Evolutionary conservation across 1,140 invertebrate genomes (phyloP).

Genomic region (Drosophila ogumai): DNA sequence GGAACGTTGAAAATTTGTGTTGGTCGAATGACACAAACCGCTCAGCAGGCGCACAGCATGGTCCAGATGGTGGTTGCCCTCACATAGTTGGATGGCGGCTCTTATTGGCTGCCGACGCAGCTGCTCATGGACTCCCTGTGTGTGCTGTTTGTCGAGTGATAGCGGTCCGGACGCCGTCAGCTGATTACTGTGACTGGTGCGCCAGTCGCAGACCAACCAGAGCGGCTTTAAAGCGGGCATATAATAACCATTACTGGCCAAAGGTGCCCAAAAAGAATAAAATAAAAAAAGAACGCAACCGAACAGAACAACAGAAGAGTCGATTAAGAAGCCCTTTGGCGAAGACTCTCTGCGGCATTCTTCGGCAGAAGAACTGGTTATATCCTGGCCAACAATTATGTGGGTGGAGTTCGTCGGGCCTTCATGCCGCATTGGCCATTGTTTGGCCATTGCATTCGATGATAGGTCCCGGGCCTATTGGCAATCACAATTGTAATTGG

Average conservation of each 20-base stretch:
- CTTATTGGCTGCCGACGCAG: constrained; percentile 83
- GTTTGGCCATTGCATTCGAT: constrained; percentile 62
- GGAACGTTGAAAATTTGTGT: constrained; percentile 84
- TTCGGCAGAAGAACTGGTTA: constrained; percentile 31
- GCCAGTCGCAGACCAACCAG: constrained; percentile 76
- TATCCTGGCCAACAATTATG: constrained; percentile 56
- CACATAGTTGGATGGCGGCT: constrained; percentile 84
- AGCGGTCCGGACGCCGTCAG: constrained; percentile 62
- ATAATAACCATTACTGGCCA: constrained; percentile 68
- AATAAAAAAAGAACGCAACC: constrained; percentile 34
- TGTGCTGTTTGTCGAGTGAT: constrained; percentile 56
- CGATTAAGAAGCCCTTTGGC: constrained; percentile 6
- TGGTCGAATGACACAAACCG: constrained; percentile 84
- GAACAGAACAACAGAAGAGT: constrained; percentile 12
- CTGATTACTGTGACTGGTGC: constrained; percentile 80
- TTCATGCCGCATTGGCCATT: constrained; percentile 77
- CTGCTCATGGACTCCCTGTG: constrained; percentile 43
- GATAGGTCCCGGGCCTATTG: constrained; percentile 74
- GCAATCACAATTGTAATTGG: constrained; percentile 74
- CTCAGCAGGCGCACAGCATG: constrained; percentile 73
- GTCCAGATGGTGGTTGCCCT: constrained; percentile 61
- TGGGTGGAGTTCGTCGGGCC: constrained; percentile 70
- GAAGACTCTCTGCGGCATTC: not conserved
- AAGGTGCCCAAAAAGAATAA: constrained; percentile 45
- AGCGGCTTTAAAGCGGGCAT: constrained; percentile 79